A percentile compares a stretch with the other conserved stretches of the same genome.
Conservation (phyloP, 1,140 invertebrate species). For the Diprion similis region DNA sequence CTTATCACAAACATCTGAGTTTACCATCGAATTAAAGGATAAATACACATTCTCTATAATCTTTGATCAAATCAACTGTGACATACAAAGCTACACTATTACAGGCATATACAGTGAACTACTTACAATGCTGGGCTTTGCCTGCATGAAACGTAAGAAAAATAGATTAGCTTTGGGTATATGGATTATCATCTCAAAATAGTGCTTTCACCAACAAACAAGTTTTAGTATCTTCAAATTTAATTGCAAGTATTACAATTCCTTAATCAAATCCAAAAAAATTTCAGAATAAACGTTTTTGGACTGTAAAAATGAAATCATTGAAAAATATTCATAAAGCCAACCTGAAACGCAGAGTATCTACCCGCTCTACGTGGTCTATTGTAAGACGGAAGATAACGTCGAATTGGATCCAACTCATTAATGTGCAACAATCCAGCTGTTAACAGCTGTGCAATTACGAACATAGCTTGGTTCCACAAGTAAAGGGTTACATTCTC, state of each 20-base stretch:
- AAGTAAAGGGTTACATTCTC: slow-evolving; percentile 71
- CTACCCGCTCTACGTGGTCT: slow-evolving; percentile 87
- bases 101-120: slow-evolving; percentile 49
- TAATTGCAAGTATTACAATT: too few species aligned
- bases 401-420: slow-evolving; percentile 93
- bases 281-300: slow-evolving; percentile 9
- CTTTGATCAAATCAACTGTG: too few species aligned
- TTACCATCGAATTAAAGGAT: too few species aligned
- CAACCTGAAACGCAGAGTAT: slow-evolving; percentile 97
- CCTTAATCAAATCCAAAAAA: too few species aligned
- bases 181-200: slow-evolving; percentile 19
- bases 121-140: slow-evolving; percentile 79
- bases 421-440: slow-evolving; percentile 90
- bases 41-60: too few species aligned
- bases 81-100: background rate
- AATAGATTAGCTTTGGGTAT: slow-evolving; percentile 39
- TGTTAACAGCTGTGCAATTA: slow-evolving; percentile 91
- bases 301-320: slow-evolving; percentile 22
- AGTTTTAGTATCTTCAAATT: too few species aligned
- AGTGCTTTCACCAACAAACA: too few species aligned
- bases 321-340: slow-evolving; percentile 18
- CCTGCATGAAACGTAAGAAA: slow-evolving; percentile 68
- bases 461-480: slow-evolving; percentile 95
- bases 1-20: too few species aligned
- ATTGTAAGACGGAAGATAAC: slow-evolving; percentile 96